These are phyloP conservation scores for Scaptomyza pallida DNA, from an alignment of 1,140 invertebrate species.

Conservation along the genomic window DNA sequence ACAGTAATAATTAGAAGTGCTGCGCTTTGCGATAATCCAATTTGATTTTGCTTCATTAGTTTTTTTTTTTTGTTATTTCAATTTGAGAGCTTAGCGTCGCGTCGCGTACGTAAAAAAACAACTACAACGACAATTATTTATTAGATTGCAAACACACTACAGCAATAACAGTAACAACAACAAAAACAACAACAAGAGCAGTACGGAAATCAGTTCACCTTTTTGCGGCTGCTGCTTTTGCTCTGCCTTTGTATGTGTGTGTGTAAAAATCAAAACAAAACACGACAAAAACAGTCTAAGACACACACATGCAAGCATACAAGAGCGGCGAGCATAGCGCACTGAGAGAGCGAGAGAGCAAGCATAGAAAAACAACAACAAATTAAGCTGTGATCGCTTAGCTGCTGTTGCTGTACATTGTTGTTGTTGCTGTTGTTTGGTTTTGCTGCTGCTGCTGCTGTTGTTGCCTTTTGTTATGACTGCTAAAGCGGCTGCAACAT, in stretches of 20 bases:
- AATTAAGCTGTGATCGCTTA: slow-evolving; percentile 36
- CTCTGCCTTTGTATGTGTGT: slow-evolving; percentile 22
- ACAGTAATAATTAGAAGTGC: slow-evolving; percentile 28
- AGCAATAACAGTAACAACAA: slow-evolving; percentile 23
- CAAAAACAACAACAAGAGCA: slow-evolving; percentile 29
- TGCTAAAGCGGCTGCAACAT: slow-evolving; percentile 38
- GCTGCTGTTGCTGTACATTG: slow-evolving; percentile 19
- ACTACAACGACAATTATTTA: slow-evolving; percentile 49
- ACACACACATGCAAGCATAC: slow-evolving; percentile 5
- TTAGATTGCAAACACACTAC: slow-evolving; percentile 48
- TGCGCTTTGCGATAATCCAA: slow-evolving; percentile 45
- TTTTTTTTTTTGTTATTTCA: slow-evolving; percentile 38
- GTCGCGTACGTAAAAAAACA: slow-evolving; percentile 37
- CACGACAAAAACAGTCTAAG: slow-evolving; percentile 34
- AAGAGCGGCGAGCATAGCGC: neutral
- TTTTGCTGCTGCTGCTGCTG: slow-evolving; percentile 6
- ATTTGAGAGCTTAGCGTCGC: slow-evolving; percentile 27
- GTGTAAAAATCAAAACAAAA: slow-evolving; percentile 58
- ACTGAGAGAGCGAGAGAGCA: slow-evolving; percentile 15
- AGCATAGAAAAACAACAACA: slow-evolving; percentile 44
- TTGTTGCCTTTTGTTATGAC: slow-evolving; percentile 36
- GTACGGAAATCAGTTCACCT: slow-evolving; percentile 52
- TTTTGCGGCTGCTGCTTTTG: slow-evolving; percentile 33
- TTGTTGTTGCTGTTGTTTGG: slow-evolving; percentile 33
- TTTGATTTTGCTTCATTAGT: slow-evolving; percentile 40